Conservation (phyloP, 2,113 vertebrate genomes). For the Sorex fumeus region DNA sequence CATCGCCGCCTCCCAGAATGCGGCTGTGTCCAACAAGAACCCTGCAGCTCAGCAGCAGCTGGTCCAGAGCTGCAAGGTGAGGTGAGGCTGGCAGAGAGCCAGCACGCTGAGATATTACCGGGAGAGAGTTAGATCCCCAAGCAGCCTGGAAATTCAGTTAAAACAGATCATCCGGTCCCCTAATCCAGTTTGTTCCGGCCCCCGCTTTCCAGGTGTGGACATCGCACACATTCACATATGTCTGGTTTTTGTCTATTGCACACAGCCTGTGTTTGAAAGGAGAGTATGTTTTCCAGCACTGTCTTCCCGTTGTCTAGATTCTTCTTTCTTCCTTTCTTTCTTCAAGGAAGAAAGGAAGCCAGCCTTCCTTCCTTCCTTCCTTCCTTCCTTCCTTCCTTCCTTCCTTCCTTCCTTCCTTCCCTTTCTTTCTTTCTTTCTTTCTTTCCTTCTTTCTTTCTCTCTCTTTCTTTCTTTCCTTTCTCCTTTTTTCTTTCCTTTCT, state of each 20-base stretch:
- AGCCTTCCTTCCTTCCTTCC: too few relatives aligned
- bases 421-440: too few relatives aligned
- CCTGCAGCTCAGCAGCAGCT: slow-evolving; percentile 96
- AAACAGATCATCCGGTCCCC: background rate
- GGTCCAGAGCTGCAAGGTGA: slow-evolving; percentile 99
- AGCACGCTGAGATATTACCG: background rate
- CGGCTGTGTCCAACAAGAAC: slow-evolving; percentile 97
- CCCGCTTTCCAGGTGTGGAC: slow-evolving; percentile 57
- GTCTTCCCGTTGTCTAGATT: slow-evolving; percentile 41
- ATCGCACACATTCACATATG: rapidly evolving
- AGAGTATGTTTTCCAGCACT: background rate
- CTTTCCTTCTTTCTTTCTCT: too few relatives aligned
- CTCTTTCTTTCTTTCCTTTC: too few relatives aligned
- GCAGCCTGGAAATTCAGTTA: slow-evolving; percentile 34
- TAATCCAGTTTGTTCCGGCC: slow-evolving; percentile 63
- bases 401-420: too few relatives aligned
- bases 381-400: too few relatives aligned
- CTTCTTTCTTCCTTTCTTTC: background rate
- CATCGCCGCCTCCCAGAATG: slow-evolving; percentile 98
- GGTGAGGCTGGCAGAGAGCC: rapidly evolving
- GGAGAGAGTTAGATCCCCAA: background rate
- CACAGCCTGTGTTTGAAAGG: background rate
- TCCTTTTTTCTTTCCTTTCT: too few relatives aligned
- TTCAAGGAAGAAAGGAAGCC: too few relatives aligned
- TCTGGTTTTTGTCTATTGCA: slow-evolving; percentile 73